Conservation (phyloP, 2,797 vertebrate genomes). For the Microcaecilia unicolor region DNA sequence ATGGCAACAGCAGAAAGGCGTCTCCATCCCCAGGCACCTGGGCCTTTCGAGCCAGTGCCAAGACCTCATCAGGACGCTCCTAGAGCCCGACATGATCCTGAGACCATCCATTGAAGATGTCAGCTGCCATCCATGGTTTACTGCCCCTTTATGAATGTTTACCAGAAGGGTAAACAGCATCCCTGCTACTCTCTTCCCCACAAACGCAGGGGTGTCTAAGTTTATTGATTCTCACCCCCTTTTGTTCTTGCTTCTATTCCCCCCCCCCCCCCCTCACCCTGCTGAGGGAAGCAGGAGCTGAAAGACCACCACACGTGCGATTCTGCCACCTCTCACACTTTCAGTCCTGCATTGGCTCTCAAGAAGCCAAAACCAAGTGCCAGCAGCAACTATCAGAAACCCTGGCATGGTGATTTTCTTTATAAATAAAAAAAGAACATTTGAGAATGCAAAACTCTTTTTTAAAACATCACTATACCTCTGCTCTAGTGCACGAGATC, state of each 20-base stretch:
- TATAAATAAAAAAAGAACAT: constrained; percentile 20
- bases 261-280: no score
- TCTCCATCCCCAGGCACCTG: constrained; percentile 38
- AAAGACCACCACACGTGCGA: not conserved
- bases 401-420: constrained; percentile 11
- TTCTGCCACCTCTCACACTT: not conserved
- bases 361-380: no score
- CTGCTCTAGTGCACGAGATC: no score
- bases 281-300: accelerated
- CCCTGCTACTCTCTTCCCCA: constrained; percentile 12
- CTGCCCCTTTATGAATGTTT: constrained; percentile 23
- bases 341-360: no score
- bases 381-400: not conserved
- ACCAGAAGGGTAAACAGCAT: no score
- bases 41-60: constrained; percentile 42
- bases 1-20: constrained; percentile 44
- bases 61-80: constrained; percentile 43
- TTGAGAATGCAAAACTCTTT: no score
- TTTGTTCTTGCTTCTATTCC: no score
- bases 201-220: constrained; percentile 36
- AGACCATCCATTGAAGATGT: constrained; percentile 44
- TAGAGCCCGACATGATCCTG: constrained; percentile 42
- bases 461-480: no score
- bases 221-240: no score
- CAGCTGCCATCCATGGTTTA: constrained; percentile 46